Evolutionary conservation across 2,888 invertebrate species (phyloP).

Genomic region (Cephus pulcher): DNA sequence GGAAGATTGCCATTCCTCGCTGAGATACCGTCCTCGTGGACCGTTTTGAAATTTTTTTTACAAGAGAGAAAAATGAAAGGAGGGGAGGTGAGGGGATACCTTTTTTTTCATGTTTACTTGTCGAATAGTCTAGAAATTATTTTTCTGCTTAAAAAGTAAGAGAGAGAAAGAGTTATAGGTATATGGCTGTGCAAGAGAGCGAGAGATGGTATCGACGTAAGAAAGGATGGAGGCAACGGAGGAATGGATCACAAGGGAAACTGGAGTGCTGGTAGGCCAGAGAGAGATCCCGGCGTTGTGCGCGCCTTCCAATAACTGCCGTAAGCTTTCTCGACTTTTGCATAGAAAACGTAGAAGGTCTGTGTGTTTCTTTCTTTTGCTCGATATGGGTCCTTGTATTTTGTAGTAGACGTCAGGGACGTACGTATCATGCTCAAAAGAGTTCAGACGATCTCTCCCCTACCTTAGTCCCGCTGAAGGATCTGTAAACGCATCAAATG

Average conservation of each 20-base stretch:
- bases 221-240: background rate
- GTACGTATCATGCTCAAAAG: background rate
- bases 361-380: background rate
- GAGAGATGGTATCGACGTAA: background rate
- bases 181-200: background rate
- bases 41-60: background rate
- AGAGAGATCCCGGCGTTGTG: background rate
- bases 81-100: background rate
- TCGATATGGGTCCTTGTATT: background rate
- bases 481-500: background rate
- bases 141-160: background rate
- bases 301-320: background rate
- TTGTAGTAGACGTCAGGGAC: background rate
- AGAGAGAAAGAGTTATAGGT: background rate
- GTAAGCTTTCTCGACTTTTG: background rate
- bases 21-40: background rate
- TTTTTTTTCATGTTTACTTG: slow-evolving; percentile 1
- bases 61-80: background rate
- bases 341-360: background rate
- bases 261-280: background rate
- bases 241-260: background rate
- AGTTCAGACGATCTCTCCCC: background rate
- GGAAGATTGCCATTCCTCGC: slow-evolving; percentile 20
- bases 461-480: background rate
- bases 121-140: background rate